phyloP scores from a whole-genome alignment of 2,113 vertebrate genomes.

The Vulpes ferrilata region DNA sequence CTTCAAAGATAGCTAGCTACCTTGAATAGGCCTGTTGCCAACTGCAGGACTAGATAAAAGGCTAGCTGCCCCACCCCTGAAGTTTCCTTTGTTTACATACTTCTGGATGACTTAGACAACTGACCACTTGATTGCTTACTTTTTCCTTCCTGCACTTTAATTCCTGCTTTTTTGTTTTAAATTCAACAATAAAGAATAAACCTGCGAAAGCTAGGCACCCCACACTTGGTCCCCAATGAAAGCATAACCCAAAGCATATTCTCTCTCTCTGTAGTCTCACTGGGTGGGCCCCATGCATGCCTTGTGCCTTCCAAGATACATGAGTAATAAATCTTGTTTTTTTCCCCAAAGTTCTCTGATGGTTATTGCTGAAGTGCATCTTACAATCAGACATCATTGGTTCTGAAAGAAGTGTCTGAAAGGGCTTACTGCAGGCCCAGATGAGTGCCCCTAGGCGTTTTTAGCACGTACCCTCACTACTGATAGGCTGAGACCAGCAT shows the following conservation, averaged over 20 bases:
- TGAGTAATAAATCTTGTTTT: background rate
- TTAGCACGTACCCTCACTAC: background rate
- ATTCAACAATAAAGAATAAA: background rate
- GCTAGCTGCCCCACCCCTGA: background rate
- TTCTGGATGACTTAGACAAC: background rate
- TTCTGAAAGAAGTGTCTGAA: background rate
- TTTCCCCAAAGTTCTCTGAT: background rate
- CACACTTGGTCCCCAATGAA: background rate
- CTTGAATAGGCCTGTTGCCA: background rate
- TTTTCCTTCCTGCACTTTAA: background rate
- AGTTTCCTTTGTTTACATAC: background rate
- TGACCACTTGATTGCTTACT: background rate
- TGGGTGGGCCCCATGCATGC: background rate
- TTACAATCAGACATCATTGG: background rate
- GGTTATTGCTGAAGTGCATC: background rate
- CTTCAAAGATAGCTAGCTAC: background rate
- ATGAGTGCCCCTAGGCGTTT: background rate
- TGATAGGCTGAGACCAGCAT: background rate
- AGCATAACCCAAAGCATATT: background rate
- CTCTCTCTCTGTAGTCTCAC: background rate
- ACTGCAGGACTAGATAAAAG: background rate
- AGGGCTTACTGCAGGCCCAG: background rate
- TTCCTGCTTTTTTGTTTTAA: background rate
- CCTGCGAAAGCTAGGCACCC: background rate
- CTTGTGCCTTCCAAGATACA: background rate